Evolutionary conservation across 2,888 invertebrate genomes (phyloP).

Genomic region (Andrena bicolor): DNA sequence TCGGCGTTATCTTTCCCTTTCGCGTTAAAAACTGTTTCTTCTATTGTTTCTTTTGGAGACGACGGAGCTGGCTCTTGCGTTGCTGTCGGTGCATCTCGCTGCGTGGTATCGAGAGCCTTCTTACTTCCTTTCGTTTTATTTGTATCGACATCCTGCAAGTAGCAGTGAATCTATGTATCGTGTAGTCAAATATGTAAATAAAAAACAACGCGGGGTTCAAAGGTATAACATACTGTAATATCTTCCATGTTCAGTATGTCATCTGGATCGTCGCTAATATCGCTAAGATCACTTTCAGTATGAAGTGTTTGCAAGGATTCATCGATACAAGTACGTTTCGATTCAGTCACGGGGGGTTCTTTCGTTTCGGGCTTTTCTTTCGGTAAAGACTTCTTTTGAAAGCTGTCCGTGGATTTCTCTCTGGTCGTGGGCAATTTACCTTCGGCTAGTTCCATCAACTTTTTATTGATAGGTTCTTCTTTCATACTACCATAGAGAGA

Average conservation of each 20-base stretch:
- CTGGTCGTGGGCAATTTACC: conserved; percentile 80
- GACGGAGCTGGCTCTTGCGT: conserved; percentile 78
- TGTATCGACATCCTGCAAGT: conserved; percentile 64
- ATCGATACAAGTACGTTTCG: conserved; percentile 83
- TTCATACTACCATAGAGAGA: conserved; percentile 83
- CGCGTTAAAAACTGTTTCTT: conserved; percentile 77
- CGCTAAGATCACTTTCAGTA: conserved; percentile 91
- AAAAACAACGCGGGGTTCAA: neutral
- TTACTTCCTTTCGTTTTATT: conserved; percentile 68
- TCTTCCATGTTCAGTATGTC: conserved; percentile 93
- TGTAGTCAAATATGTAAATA: neutral
- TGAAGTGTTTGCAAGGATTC: conserved; percentile 85
- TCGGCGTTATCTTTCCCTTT: conserved; percentile 78
- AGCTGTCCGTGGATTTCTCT: conserved; percentile 81
- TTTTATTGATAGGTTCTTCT: conserved; percentile 84
- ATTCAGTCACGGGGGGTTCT: conserved; percentile 73
- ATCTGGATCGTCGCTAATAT: conserved; percentile 95
- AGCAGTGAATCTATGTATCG: conserved; percentile 13
- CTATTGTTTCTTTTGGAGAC: conserved; percentile 77
- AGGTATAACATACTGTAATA: conserved; percentile 61
- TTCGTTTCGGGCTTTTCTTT: conserved; percentile 82
- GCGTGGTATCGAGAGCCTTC: conserved; percentile 71
- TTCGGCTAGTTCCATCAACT: conserved; percentile 83
- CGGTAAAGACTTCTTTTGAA: conserved; percentile 77
- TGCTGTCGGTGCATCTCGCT: conserved; percentile 73